Conservation (phyloP, 2,113 vertebrate genomes). For the Andinoacara biseriatus region DNA sequence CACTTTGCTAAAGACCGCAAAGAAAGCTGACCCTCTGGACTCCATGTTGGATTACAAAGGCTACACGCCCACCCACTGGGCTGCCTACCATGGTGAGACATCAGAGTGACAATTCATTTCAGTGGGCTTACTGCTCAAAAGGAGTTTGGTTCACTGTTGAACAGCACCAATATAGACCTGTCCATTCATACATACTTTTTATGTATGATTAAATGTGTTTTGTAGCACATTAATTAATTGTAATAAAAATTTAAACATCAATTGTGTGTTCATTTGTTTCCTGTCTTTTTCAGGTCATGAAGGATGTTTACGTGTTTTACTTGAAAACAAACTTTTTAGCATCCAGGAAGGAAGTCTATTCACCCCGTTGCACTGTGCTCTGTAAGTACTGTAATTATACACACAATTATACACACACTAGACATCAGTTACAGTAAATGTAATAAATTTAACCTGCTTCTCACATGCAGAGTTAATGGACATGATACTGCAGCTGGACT, state of each 20-base stretch:
- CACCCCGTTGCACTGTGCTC: conserved; percentile 97
- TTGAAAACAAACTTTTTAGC: conserved; percentile 93
- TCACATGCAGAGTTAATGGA: conserved; percentile 87
- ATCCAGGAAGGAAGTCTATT: conserved; percentile 93
- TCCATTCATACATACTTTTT: neutral
- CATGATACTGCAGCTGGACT: conserved; percentile 91
- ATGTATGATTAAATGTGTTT: neutral
- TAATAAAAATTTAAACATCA: neutral
- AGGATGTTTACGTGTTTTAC: conserved; percentile 96
- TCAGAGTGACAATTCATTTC: neutral
- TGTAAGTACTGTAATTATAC: conserved; percentile 83
- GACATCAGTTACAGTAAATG: neutral
- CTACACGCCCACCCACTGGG: conserved; percentile 96
- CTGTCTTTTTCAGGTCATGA: conserved; percentile 85
- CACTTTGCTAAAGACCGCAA: conserved; percentile 86
- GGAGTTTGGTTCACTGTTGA: neutral
- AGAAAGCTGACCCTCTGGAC: conserved; percentile 90
- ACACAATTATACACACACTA: neutral
- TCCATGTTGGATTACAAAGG: conserved; percentile 91
- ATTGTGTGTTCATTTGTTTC: neutral
- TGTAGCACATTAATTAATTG: neutral
- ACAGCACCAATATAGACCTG: neutral
- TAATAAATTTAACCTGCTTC: neutral
- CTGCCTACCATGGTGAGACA: conserved; percentile 90
- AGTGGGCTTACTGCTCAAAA: neutral